Conservation (phyloP, 2,888 invertebrate species). For the Brenthis ino region DNA sequence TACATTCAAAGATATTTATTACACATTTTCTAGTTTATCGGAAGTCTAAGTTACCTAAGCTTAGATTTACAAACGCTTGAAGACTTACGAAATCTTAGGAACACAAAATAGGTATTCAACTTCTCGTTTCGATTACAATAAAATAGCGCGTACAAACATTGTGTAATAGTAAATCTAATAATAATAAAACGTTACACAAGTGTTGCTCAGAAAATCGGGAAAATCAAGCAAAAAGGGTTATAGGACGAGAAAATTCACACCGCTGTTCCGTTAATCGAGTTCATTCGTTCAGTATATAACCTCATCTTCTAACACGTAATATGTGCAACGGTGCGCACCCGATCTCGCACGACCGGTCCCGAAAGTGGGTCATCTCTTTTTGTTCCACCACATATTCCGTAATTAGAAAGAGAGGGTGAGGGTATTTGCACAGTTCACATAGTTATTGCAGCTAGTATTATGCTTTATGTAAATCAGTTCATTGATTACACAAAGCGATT, state of each 20-base stretch:
- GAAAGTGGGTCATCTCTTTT: slow-evolving; percentile 82
- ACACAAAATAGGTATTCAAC: slow-evolving; percentile 36
- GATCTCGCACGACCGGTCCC: slow-evolving; percentile 80
- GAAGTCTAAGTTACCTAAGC: slow-evolving; percentile 74
- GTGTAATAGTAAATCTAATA: slow-evolving; percentile 11
- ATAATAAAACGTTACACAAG: slow-evolving; percentile 58
- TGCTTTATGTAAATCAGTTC: slow-evolving; percentile 51
- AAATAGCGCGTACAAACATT: slow-evolving; percentile 9
- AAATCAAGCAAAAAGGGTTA: slow-evolving; percentile 72
- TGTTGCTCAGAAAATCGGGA: slow-evolving; percentile 65
- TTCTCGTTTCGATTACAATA: slow-evolving; percentile 8
- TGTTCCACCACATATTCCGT: slow-evolving; percentile 80
- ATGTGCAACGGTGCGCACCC: slow-evolving; percentile 78
- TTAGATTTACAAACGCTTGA: slow-evolving; percentile 59
- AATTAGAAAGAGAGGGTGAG: slow-evolving; percentile 77
- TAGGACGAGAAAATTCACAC: slow-evolving; percentile 82
- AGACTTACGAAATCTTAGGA: slow-evolving; percentile 58
- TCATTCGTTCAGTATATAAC: slow-evolving; percentile 69
- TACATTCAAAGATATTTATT: slow-evolving; percentile 24
- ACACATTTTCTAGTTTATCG: slow-evolving; percentile 53
- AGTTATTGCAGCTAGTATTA: slow-evolving; percentile 48
- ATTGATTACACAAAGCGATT: slow-evolving; percentile 45
- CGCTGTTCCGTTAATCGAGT: slow-evolving; percentile 69
- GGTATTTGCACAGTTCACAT: slow-evolving; percentile 51
- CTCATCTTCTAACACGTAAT: slow-evolving; percentile 76